phyloP scores from a whole-genome alignment of 2,888 invertebrate genomes.

The Cacoxenus indagator region DNA sequence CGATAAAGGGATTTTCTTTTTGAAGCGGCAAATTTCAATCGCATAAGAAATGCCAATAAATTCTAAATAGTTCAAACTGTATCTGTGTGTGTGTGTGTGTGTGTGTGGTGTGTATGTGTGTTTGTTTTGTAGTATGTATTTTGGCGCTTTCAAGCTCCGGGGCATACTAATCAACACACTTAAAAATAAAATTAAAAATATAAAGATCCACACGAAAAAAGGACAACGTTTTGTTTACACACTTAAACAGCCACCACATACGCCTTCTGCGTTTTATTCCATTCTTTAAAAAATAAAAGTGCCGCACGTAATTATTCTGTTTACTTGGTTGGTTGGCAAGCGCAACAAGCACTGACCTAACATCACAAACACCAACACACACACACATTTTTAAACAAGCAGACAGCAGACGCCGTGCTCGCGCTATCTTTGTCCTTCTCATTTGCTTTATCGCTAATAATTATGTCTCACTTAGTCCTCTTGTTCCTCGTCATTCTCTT shows the following conservation, averaged over 20 bases:
- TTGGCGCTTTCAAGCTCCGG: too few relatives aligned
- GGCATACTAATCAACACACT: too few relatives aligned
- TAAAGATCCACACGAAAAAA: too few relatives aligned
- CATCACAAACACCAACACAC: background rate
- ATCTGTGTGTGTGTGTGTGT: too few relatives aligned
- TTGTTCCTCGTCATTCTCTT: background rate
- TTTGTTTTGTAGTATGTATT: too few relatives aligned
- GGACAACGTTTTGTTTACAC: background rate
- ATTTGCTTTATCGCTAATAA: background rate
- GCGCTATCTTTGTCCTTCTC: too few relatives aligned
- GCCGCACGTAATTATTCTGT: conserved; percentile 5
- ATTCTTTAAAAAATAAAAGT: background rate
- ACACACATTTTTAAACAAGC: background rate
- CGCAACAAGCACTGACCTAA: background rate
- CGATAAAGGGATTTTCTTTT: background rate
- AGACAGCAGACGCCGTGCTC: background rate
- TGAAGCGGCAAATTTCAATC: background rate
- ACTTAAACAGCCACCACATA: too few relatives aligned
- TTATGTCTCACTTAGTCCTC: background rate
- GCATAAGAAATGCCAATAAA: too few relatives aligned
- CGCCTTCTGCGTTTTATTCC: background rate
- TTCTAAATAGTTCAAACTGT: too few relatives aligned
- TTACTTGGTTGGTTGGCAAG: background rate
- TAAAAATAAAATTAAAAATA: too few relatives aligned
- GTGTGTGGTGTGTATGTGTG: too few relatives aligned